A percentile compares a stretch with the other conserved stretches of the same genome.
Conservation (phyloP, 2,113 vertebrate species). For the Pseudorhombus dupliciocellatus region DNA sequence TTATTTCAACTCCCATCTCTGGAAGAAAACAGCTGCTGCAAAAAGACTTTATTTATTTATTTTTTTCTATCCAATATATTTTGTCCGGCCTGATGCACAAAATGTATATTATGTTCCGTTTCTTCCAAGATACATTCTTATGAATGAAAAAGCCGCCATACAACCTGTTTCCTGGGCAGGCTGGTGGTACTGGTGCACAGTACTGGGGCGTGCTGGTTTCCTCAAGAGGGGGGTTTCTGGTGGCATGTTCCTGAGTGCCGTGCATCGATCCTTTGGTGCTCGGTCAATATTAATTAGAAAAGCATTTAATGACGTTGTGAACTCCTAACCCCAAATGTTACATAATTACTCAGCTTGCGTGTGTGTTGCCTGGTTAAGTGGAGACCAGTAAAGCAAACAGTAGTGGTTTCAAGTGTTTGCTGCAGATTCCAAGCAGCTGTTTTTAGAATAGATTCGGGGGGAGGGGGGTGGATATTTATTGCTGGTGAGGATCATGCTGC, state of each 20-base stretch:
- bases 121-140: background rate
- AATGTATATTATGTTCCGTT: conserved; percentile 12
- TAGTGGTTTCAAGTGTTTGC: conserved; percentile 63
- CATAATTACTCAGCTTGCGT: conserved; percentile 46
- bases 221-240: background rate
- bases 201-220: too few species aligned
- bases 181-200: background rate
- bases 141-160: conserved; percentile 8
- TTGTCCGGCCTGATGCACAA: conserved; percentile 6
- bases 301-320: conserved; percentile 76
- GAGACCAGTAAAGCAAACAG: conserved; percentile 12
- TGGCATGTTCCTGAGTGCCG: background rate
- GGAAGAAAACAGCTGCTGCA: background rate
- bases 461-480: background rate
- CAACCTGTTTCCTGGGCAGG: background rate
- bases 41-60: background rate
- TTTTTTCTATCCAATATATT: background rate
- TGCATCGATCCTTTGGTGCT: conserved; percentile 60
- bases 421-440: conserved; percentile 58
- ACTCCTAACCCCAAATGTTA: conserved; percentile 66
- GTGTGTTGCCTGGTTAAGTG: conserved; percentile 42
- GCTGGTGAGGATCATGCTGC: conserved; percentile 7
- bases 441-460: conserved; percentile 26
- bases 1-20: background rate
- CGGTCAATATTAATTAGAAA: conserved; percentile 81